Percentiles rank a stretch among this genome's conserved stretches.
Evolutionary conservation across 2,113 vertebrate genomes (phyloP).

Genomic region (Sylvietta virens): DNA sequence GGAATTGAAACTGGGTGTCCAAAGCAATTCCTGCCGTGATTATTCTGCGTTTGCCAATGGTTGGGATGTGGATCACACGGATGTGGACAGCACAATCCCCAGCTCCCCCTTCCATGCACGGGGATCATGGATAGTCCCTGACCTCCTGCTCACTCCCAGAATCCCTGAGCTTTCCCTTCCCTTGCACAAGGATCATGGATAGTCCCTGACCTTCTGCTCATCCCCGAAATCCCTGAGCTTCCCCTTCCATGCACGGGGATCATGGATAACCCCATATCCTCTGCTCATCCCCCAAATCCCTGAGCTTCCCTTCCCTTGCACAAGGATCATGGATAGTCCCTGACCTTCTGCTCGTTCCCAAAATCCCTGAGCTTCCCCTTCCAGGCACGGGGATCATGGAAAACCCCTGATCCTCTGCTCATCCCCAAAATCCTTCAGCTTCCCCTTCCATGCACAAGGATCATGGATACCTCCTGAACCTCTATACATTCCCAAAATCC

Average conservation of each 20-base stretch:
- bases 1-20: neutral
- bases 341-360: too few species aligned
- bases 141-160: neutral
- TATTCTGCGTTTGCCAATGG: fast-evolving
- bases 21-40: neutral
- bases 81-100: fast-evolving
- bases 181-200: fast-evolving
- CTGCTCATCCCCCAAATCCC: neutral
- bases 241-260: fast-evolving
- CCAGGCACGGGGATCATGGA: neutral
- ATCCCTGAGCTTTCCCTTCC: neutral
- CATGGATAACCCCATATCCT: neutral
- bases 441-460: fast-evolving
- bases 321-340: neutral
- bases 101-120: fast-evolving
- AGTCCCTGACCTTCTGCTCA: too few species aligned
- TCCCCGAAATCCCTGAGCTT: neutral
- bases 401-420: fast-evolving
- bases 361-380: neutral
- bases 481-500: neutral
- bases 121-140: fast-evolving
- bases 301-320: fast-evolving
- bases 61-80: fast-evolving
- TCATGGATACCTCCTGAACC: neutral
- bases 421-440: neutral